These are phyloP conservation scores for Ectemnius lituratus DNA, from an alignment of 2,888 invertebrate species.

Conservation along the genomic window DNA sequence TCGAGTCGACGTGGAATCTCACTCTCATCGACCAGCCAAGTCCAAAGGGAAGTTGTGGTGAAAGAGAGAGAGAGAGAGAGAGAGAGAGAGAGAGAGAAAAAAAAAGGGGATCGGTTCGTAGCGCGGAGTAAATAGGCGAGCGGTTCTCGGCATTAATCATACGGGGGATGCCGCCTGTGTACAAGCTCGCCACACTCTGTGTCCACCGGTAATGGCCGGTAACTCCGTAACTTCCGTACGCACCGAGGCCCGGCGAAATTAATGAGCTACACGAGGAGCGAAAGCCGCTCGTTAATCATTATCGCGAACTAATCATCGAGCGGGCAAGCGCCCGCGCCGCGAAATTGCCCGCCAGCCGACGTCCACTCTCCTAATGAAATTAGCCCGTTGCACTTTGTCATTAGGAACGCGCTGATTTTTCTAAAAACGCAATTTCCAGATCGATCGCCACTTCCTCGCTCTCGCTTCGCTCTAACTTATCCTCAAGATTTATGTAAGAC, in stretches of 20 bases:
- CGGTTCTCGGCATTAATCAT: slow-evolving; percentile 53
- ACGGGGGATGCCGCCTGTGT: slow-evolving; percentile 47
- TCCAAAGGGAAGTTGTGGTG: slow-evolving; percentile 20
- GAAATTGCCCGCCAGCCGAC: slow-evolving; percentile 30
- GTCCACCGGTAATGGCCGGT: slow-evolving; percentile 52
- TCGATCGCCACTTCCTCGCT: no score
- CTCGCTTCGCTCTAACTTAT: no score
- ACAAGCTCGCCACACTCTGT: slow-evolving; percentile 33
- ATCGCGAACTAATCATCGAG: slow-evolving; percentile 61
- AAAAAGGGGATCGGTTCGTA: slow-evolving; percentile 10
- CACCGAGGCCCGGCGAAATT: slow-evolving; percentile 37
- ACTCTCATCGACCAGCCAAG: slow-evolving; percentile 13
- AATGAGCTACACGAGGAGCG: slow-evolving; percentile 55
- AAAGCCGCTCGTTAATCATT: slow-evolving; percentile 59
- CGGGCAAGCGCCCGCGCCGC: slow-evolving; percentile 26
- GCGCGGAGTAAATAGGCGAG: slow-evolving; percentile 23
- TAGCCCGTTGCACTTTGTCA: slow-evolving; percentile 36
- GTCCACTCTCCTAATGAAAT: slow-evolving; percentile 38
- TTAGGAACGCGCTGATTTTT: slow-evolving; percentile 19
- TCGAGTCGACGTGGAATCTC: background rate
- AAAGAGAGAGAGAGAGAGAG: slow-evolving; percentile 40
- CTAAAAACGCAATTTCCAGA: no score
- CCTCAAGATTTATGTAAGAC: no score
- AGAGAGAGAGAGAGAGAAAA: no score
- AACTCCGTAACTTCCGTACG: slow-evolving; percentile 54